Conservation (phyloP, 1,140 invertebrate genomes). For the Lanistes nyassanus region DNA sequence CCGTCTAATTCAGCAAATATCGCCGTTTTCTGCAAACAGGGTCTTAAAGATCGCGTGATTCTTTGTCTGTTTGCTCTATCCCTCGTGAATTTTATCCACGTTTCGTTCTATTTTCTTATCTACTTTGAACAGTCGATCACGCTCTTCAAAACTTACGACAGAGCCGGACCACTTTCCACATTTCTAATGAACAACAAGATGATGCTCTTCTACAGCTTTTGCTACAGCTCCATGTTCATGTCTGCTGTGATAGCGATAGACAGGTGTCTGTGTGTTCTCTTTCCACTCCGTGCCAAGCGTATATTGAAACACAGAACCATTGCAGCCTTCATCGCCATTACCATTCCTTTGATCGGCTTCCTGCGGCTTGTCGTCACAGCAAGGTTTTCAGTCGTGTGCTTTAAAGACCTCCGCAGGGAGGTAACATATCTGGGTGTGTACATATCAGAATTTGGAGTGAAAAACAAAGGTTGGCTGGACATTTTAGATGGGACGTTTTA, state of each 20-base stretch:
- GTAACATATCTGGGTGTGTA: neutral
- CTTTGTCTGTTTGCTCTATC: slow-evolving; percentile 12
- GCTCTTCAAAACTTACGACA: no score
- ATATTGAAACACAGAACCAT: neutral
- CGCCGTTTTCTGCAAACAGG: slow-evolving; percentile 1
- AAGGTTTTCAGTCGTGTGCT: neutral
- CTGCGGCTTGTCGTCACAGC: neutral
- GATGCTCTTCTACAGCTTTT: neutral
- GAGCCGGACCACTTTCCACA: neutral
- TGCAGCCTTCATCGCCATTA: neutral
- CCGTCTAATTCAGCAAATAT: slow-evolving; percentile 6
- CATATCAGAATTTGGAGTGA: neutral
- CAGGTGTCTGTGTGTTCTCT: neutral
- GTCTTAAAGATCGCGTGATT: slow-evolving; percentile 4
- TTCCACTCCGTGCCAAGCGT: neutral
- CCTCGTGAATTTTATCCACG: neutral
- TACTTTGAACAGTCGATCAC: neutral
- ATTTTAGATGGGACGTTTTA: neutral
- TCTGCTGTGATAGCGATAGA: slow-evolving; percentile 3
- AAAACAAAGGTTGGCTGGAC: neutral
- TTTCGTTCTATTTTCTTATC: neutral
- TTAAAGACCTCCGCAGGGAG: neutral
- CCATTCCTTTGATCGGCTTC: neutral
- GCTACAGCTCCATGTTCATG: neutral
- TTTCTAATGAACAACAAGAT: neutral